Evolutionary conservation across 2,797 vertebrate genomes (phyloP), one percentile per base, ranked within the genome.

Genomic region (Philypnodon macrostomus): DNA sequence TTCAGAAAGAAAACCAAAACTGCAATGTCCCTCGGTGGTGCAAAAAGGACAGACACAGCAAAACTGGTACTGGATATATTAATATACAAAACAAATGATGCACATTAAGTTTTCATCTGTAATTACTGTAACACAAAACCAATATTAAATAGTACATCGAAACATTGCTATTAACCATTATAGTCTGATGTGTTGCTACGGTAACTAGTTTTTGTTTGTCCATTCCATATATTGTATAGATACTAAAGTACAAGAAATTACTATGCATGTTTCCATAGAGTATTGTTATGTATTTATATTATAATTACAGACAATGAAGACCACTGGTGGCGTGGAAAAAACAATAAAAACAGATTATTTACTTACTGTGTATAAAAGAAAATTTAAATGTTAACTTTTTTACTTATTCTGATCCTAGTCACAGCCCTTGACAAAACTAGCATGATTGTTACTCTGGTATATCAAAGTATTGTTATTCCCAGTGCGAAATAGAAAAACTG

Each of bases 181-280:
- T 87, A 89, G 89, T 88, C 85, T 83, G 85, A 58, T 90, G 89
- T 75, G 87, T 90, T 91, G 90, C 89, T 91, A 91, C 88, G 89
- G 89, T 89, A 89, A 90, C 90, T 92, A 92, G 87, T 84, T 91
- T 91, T 40, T 90, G 88, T 90, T 80, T 90, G 88, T 89, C 89
- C 90, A 91, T 92, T 91, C 90, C 89, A 84, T 91, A 92, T 91
- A 90, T 84, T 90, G 87, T 91, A 89, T 90, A 90, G 87, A 90
- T 91, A 90, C 86, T 89, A 86, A 90, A 88, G 83, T 88, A 91
- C 88, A 90, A 88, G 88, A 88, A 90, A 85, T 86, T 84, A 85
- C 88, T 90, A 90, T 88, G 87, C 74, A 82, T 87, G 87, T 88
- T 89, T 88, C 84, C 53, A 80, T 90, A 87, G 84, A 88, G 77